Percentiles rank a stretch among this genome's conserved stretches.
These are phyloP conservation scores for Gavia stellata DNA, from an alignment of 2,113 vertebrate genomes.

Conservation along the genomic window DNA sequence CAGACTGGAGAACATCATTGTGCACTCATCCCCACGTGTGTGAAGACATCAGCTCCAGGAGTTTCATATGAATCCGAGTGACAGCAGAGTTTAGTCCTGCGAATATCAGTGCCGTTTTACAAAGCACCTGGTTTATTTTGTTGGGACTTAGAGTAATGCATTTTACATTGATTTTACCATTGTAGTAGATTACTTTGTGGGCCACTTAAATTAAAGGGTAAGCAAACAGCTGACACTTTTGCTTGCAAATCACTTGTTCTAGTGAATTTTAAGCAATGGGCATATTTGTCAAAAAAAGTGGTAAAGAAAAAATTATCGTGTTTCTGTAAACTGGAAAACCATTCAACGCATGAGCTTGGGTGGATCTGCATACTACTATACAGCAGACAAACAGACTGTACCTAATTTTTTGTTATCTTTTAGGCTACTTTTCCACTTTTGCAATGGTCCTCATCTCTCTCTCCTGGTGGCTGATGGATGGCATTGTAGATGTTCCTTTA, in stretches of 20 bases:
- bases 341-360: neutral
- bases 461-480: neutral
- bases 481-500: neutral
- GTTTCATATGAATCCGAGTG: neutral
- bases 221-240: slow-evolving; percentile 47
- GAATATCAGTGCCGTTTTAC: neutral
- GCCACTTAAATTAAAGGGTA: slow-evolving; percentile 57
- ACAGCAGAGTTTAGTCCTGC: neutral
- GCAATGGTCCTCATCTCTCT: neutral
- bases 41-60: neutral
- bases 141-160: slow-evolving; percentile 36
- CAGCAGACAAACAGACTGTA: neutral
- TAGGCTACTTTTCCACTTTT: neutral
- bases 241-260: slow-evolving; percentile 35
- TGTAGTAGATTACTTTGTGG: slow-evolving; percentile 45
- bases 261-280: neutral
- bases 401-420: neutral
- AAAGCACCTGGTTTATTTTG: neutral
- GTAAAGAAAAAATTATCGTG: neutral
- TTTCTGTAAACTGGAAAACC: neutral
- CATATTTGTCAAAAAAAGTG: neutral
- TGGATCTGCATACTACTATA: neutral
- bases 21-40: neutral
- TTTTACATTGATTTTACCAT: slow-evolving; percentile 62
- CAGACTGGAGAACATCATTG: neutral